These are phyloP conservation scores for Salvelinus fontinalis DNA, from an alignment of 2,113 vertebrate species.

Conservation along the genomic window DNA sequence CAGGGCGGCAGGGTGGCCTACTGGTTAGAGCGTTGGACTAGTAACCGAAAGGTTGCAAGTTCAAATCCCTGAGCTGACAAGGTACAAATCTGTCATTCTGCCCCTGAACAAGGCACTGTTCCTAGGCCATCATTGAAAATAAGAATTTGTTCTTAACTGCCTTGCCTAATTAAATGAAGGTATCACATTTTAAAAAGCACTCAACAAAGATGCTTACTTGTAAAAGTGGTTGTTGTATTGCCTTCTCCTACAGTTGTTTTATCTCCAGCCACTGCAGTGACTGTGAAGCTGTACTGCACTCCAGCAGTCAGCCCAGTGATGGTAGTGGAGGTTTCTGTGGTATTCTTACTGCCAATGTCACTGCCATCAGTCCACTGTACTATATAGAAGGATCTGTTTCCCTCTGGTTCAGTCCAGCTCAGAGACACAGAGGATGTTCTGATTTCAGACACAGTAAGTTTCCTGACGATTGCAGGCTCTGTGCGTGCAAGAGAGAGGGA, in stretches of 20 bases:
- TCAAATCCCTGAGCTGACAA: no score
- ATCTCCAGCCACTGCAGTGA: constrained; percentile 15
- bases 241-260: constrained; percentile 6
- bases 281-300: not conserved
- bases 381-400: not conserved
- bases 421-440: constrained; percentile 23
- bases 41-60: no score
- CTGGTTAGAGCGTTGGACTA: no score
- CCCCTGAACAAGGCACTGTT: no score
- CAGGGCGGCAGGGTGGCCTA: no score
- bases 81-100: no score
- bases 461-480: constrained; percentile 10
- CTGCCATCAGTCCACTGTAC: not conserved
- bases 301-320: constrained; percentile 10
- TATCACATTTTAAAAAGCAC: no score
- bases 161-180: no score
- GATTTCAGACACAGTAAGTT: constrained; percentile 9
- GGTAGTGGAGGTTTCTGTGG: not conserved
- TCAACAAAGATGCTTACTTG: constrained; percentile 16
- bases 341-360: not conserved
- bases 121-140: no score
- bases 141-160: no score
- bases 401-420: constrained; percentile 8
- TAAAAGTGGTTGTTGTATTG: constrained; percentile 6
- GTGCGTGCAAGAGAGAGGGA: not conserved